phyloP scores from a whole-genome alignment of 2,888 invertebrate species.

The Philaethria dido region DNA sequence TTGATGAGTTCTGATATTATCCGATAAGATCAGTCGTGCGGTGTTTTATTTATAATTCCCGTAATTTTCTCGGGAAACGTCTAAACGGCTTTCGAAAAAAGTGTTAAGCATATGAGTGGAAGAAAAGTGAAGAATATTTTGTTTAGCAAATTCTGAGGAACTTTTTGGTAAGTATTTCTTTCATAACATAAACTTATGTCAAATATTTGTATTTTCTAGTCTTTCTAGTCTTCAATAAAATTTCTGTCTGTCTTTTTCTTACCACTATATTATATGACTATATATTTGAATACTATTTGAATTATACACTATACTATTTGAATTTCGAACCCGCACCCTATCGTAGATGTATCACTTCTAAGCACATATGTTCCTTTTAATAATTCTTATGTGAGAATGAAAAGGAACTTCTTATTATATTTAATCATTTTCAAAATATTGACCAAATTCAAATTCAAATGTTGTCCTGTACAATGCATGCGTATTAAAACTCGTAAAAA shows the following conservation, averaged over 20 bases:
- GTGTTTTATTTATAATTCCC: neutral
- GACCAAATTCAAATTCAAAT: too few species aligned
- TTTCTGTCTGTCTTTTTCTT: neutral
- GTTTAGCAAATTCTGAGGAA: neutral
- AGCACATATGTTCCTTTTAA: too few species aligned
- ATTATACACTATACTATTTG: too few species aligned
- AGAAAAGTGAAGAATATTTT: constrained; percentile 26
- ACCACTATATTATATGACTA: too few species aligned
- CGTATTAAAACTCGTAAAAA: too few species aligned
- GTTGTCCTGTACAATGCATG: too few species aligned
- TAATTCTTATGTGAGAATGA: too few species aligned
- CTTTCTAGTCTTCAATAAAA: neutral
- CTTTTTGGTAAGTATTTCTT: constrained; percentile 21
- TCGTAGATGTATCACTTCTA: too few species aligned
- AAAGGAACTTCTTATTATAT: too few species aligned
- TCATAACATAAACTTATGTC: neutral
- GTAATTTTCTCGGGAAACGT: neutral
- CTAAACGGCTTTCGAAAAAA: neutral
- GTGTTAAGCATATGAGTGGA: constrained; percentile 7
- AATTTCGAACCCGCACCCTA: too few species aligned
- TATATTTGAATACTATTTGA: too few species aligned
- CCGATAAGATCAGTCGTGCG: neutral
- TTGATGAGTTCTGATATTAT: constrained; percentile 8
- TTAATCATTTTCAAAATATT: too few species aligned
- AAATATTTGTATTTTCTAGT: neutral